Evolutionary conservation across 2,113 vertebrate species (phyloP).

Genomic region (Oreochromis tanganicae): DNA sequence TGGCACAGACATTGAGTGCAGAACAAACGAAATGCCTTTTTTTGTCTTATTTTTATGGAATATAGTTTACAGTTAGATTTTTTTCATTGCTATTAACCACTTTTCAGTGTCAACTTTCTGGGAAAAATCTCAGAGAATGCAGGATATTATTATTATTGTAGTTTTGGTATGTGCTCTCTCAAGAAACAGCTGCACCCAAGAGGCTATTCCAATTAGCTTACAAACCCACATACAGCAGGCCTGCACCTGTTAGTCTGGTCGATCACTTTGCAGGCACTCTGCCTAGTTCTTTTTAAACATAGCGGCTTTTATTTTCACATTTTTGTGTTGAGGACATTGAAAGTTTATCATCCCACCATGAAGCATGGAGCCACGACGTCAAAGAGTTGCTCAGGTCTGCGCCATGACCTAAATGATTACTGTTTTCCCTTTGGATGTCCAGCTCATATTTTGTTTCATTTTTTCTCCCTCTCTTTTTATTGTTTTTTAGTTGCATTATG

Average conservation of each 20-base stretch:
- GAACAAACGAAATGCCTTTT: neutral
- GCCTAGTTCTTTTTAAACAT: neutral
- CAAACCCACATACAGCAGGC: neutral
- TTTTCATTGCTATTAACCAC: neutral
- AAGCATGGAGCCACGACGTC: neutral
- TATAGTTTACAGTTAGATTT: neutral
- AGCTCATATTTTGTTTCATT: neutral
- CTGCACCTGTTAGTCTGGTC: constrained; percentile 33
- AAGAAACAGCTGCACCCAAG: constrained; percentile 23
- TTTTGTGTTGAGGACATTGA: neutral
- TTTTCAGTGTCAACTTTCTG: neutral
- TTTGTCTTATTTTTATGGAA: neutral
- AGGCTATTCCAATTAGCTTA: neutral
- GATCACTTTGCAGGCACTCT: neutral
- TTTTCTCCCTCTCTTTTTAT: neutral
- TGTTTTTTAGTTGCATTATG: neutral
- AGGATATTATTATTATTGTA: neutral
- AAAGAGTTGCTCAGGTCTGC: neutral
- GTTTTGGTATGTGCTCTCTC: neutral
- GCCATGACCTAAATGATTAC: neutral
- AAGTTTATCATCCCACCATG: neutral
- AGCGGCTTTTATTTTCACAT: neutral
- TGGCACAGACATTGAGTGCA: neutral
- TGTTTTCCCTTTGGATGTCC: neutral
- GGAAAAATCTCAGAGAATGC: neutral